phyloP scores from a whole-genome alignment of 2,888 invertebrate species.

The Terebella lapidaria region DNA sequence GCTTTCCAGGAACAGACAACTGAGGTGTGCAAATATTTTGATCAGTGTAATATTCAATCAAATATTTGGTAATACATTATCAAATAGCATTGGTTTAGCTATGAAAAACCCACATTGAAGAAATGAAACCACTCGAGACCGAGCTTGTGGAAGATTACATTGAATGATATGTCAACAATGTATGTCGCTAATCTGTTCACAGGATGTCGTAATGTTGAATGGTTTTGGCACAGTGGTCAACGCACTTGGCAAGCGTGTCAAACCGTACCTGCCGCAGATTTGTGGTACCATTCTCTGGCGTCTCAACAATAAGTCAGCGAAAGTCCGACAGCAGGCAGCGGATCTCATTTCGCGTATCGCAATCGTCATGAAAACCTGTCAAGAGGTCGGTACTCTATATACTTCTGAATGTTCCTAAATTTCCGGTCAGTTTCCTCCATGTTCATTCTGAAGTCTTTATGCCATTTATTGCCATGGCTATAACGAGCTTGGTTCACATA shows the following conservation, averaged over 20 bases:
- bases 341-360: constrained; percentile 96
- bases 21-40: no score
- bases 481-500: no score
- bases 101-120: no score
- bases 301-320: constrained; percentile 98
- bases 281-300: constrained; percentile 99
- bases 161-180: not conserved
- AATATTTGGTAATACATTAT: no score
- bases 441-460: no score
- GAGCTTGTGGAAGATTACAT: not conserved
- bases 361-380: constrained; percentile 99
- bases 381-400: constrained; percentile 73
- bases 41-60: no score
- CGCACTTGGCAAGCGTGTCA: constrained; percentile 92
- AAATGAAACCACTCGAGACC: not conserved
- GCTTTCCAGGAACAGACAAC: constrained; percentile 99
- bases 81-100: no score
- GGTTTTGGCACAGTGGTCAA: constrained; percentile 99
- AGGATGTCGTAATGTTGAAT: constrained; percentile 98
- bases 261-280: constrained; percentile 97
- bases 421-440: no score
- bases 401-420: no score
- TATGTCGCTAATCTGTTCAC: constrained; percentile 30
- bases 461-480: no score
- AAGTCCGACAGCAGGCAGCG: constrained; percentile 97